Evolutionary conservation across 2,888 invertebrate species (phyloP), one percentile per base, ranked within the genome.

Genomic region (Geotrupes spiniger): DNA sequence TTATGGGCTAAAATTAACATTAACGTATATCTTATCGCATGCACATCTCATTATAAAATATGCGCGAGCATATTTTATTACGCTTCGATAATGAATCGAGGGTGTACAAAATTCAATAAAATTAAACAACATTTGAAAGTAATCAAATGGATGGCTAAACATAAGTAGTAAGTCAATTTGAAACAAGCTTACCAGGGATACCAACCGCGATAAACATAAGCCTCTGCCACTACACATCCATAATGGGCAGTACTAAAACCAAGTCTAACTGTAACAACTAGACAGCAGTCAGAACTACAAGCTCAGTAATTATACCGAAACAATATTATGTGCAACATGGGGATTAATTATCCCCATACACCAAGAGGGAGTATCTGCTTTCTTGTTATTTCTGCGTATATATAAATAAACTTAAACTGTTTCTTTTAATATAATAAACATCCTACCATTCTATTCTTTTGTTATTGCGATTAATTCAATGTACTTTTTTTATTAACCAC

Each of bases 221-320:
- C 53, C 50, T 47, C 48, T 56, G 46, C 51, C 46, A 51, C 46
- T 51, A 54, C 52, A 53, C 56, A 57, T 57, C 58, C 54, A 59
- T 59, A 59, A 59, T 59, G 59, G 58, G 54, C 55, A 56, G 57
- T 54, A 58, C 59, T 59, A 59, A 59, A 47, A 58, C 54, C 56
- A 54, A 54, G 49, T 57, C 49, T 41, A 59, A 62, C 64, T 63
- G 59, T 58, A 65, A 55, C 64, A 58, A 60, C 60, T 60, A 65
- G 64, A 63, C 64, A 65, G 62, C 63, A 65, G 64, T 64, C 68
- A 65, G 62, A 65, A 64, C 63, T 69, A 71, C 70, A 71, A 59
- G 70, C 63, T 64, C 63, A 63, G 70, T 71, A 72, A 72, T 72
- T 72, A 72, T 72, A 67, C 69, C 64, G 71, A 70, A 71, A 72